Evolutionary conservation across 2,113 vertebrate genomes (phyloP), one percentile per base, ranked within the genome.

Genomic region (Callaeas wilsoni): DNA sequence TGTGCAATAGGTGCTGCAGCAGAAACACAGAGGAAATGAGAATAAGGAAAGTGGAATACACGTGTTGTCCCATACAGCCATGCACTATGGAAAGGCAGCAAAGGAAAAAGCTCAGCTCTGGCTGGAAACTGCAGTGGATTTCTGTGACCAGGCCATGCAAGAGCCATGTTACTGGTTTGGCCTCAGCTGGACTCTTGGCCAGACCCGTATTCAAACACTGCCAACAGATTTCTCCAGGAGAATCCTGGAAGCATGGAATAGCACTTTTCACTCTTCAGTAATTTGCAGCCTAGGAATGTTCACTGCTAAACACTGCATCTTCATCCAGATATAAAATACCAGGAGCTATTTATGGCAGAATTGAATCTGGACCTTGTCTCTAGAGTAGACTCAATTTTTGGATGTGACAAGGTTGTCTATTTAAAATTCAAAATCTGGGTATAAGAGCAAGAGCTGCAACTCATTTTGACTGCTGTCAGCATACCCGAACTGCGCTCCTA

Each of bases 161-260:
- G 49, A n/a, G 17, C 5, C 0, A 0, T 13, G 6, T 27, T 6
- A 18, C 9, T 2, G 0, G 2, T 44, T 25, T 82, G 55, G 46
- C 16, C 33, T 49, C 15, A 63, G 22, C 26, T 21, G 42, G 59
- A 30, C 33, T 30, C 10, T 4, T 46, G 49, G 44, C 12, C 46
- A 84, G 67, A 16, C 9, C 12, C 9, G 10, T 11, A 3, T 13
- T 27, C 42, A 37, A 23, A 57, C 49, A 17, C 13, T 26, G 33
- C 18, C 76, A 50, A 4, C 0, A 16, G 52, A 35, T 30, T 2
- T 39, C 8, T 27, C 62, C 49, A 2, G 29, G 23, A 37, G n/a
- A 71, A 18, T 15, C 39, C 1, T 60, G 53, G 33, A 23, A 68
- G 13, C 10, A 21, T 2, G 5, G 9, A n/a, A 47, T 8, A 10